phyloP scores from a whole-genome alignment of 2,888 invertebrate genomes.

The Drosophila nigricruria region DNA sequence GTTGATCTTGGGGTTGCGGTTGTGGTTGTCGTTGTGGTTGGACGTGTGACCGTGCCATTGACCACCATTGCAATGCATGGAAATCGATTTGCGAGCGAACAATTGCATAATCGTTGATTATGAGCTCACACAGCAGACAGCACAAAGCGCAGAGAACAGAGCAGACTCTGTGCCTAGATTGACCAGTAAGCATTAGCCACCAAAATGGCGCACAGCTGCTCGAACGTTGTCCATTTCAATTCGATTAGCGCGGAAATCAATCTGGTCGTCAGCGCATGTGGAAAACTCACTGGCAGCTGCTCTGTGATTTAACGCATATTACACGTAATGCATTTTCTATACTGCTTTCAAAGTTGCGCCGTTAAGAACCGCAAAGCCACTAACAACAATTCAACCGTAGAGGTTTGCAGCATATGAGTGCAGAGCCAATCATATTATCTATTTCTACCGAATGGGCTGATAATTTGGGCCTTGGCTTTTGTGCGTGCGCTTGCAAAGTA shows the following conservation, averaged over 20 bases:
- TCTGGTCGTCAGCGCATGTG: slow-evolving; percentile 59
- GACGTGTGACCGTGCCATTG: slow-evolving; percentile 58
- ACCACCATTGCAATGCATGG: slow-evolving; percentile 68
- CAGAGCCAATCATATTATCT: slow-evolving; percentile 53
- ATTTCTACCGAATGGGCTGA: slow-evolving; percentile 44
- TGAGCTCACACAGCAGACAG: slow-evolving; percentile 32
- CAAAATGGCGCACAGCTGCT: slow-evolving; percentile 57
- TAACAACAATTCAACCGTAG: slow-evolving; percentile 51
- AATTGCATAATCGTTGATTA: slow-evolving; percentile 76
- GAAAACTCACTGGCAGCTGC: slow-evolving; percentile 46
- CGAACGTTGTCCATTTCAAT: slow-evolving; percentile 67
- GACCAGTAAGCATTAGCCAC: slow-evolving; percentile 12
- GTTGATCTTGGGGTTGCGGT: slow-evolving; percentile 5
- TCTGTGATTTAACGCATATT: slow-evolving; percentile 76
- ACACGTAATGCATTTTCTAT: slow-evolving; percentile 75
- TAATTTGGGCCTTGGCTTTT: slow-evolving; percentile 46
- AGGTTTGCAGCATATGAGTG: slow-evolving; percentile 49
- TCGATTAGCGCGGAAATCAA: slow-evolving; percentile 79
- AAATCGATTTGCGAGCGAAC: slow-evolving; percentile 73
- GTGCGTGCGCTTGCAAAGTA: slow-evolving; percentile 63
- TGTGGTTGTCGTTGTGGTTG: slow-evolving; percentile 16
- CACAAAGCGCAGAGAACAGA: no score
- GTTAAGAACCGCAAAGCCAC: slow-evolving; percentile 72
- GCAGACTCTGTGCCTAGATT: slow-evolving; percentile 5
- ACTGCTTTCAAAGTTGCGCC: slow-evolving; percentile 52